These are phyloP conservation scores for Microplitis mediator DNA, from an alignment of 1,140 invertebrate genomes.

Conservation along the genomic window DNA sequence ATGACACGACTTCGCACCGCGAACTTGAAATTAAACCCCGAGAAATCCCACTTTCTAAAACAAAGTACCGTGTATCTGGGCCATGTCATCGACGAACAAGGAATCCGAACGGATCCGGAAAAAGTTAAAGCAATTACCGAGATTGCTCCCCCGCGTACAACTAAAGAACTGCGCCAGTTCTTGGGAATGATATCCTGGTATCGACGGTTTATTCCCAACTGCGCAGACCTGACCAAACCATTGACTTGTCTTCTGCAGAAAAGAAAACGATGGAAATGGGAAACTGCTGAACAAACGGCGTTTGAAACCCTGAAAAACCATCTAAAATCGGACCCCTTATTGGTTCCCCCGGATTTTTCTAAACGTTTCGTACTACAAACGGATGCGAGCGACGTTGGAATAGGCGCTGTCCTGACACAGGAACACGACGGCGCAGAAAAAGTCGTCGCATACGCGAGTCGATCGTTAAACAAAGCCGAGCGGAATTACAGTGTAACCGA, in stretches of 20 bases:
- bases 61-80: constrained; percentile 40
- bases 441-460: constrained; percentile 53
- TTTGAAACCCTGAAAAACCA: neutral
- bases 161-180: constrained; percentile 41
- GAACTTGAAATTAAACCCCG: constrained; percentile 34
- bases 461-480: constrained; percentile 47
- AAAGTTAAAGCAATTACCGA: constrained; percentile 36
- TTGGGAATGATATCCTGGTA: constrained; percentile 49
- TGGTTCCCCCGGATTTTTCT: constrained; percentile 39
- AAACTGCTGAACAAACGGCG: constrained; percentile 19
- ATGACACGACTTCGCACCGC: constrained; percentile 31
- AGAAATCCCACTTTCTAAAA: constrained; percentile 41
- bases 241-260: constrained; percentile 41
- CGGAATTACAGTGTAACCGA: constrained; percentile 58
- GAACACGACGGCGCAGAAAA: constrained; percentile 29
- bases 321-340: neutral
- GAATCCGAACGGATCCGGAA: constrained; percentile 37
- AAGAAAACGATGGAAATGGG: constrained; percentile 37
- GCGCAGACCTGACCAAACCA: constrained; percentile 38
- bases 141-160: constrained; percentile 27
- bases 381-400: constrained; percentile 40
- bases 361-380: constrained; percentile 39
- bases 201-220: constrained; percentile 50
- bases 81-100: constrained; percentile 35
- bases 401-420: constrained; percentile 45